Evolutionary conservation across 2,113 vertebrate genomes (phyloP), one percentile per base, ranked within the genome.

Genomic region (Pterophyllum scalare): DNA sequence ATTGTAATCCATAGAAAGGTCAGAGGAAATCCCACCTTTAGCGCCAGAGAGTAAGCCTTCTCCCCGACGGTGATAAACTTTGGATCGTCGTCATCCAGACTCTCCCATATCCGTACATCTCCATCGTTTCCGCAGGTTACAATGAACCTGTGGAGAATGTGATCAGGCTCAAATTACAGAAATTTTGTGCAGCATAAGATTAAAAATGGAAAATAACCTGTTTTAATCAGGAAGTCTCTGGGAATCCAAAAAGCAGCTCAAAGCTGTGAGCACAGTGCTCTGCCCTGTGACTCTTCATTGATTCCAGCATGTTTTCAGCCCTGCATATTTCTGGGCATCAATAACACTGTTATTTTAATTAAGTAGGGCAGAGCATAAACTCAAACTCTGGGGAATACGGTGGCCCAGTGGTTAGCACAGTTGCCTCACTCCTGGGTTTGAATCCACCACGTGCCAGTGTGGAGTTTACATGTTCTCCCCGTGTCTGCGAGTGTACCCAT

Each of bases 111-210:
- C 22, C 98, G 96, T 15, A 99, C 97, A 15, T 99, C 98, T 80
- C 98, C 98, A 67, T 99, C 98, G 49, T 96, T 97, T 72, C 98
- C 98, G 85, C 98, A 97, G 5, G 98, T 99, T 4, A 99, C 96
- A 6, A 99, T 96, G 84, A 85, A 97, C 86, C 98, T 99, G 92
- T 79, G 57, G n/a, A 70, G 52, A 26, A 59, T 4, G 19, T 54
- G 1, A 60, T 31, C 3, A 1, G 8, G 24, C 24, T 79, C 24
- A 74, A 33, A n/a, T 54, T 81, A 72, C 26, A 72, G 67, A 72
- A 54, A 14, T 46, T 20, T 31, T 52, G 43, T 31, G 65, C 17
- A 72, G 43, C 43, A 31, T 3, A 31, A 31, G 26, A 52, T 31
- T 72, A 11, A 72, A n/a, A 49, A 11, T 40, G 2, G 19, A 4